Evolutionary conservation across 2,113 vertebrate species (phyloP), one percentile per base, ranked within the genome.

Genomic region (Dromaius novaehollandiae): DNA sequence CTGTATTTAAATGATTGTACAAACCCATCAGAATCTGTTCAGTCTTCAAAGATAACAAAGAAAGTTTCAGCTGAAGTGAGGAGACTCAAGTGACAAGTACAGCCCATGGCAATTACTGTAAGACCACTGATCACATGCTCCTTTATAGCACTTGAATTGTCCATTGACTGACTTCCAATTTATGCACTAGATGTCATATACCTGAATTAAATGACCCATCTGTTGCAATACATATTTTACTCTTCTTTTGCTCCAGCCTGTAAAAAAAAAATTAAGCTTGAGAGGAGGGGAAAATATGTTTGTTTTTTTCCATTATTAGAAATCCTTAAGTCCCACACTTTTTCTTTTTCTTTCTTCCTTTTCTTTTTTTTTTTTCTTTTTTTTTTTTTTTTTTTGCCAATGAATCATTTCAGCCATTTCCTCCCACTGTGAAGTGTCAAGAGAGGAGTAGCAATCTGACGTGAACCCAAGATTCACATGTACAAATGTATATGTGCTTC

Each of bases 371-470:
- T 92, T 86, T 28, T 42, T 20, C 58, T 28, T 19, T 17, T 22
- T 83, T 55, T 56, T 76, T 30, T 22, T 22, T 84, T 60, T 61
- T 93, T 84, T 26, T 48, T 89, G 38, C 46, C 42, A 86, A 22
- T 89, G 94, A 93, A 50, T 95, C 88, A 92, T 75, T 73, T 90
- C 61, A 87, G 50, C 36, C 38, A 66, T 77, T 74, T 91, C 50
- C 71, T 60, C 82, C 60, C 20, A 25, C 48, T 76, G 22, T 58
- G 30, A 92, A 71, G 25, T 36, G 74, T 42, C 48, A 79, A 63
- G 20, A 91, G 26, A 80, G 32, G 53, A 95, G 65, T 73, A 91
- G 83, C 53, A 85, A 74, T 63, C 82, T 89, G 71, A 83, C 3
- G 1, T 66, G 60, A 95, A 85, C 40, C 40, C 44, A 82, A 74